Conservation (phyloP, 2,888 invertebrate genomes). For the Apamea crenata region DNA sequence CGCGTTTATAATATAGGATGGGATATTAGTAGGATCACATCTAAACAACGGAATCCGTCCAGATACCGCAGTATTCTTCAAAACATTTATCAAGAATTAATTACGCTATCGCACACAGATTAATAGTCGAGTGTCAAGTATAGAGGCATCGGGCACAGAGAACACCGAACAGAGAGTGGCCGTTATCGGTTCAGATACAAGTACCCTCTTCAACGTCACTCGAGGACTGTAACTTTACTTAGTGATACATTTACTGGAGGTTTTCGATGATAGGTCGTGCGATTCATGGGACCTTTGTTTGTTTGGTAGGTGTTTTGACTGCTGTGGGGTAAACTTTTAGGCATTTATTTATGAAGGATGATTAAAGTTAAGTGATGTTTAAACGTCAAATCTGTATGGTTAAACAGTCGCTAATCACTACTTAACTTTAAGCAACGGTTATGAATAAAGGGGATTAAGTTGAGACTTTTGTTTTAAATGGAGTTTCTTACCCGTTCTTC, state of each 20-base stretch:
- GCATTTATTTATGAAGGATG: not conserved
- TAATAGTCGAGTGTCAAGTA: constrained; percentile 66
- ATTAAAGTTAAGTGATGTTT: too few relatives aligned
- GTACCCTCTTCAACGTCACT: constrained; percentile 70
- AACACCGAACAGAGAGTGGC: constrained; percentile 64
- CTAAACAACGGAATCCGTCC: not conserved
- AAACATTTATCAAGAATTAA: constrained; percentile 57
- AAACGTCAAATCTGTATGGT: too few relatives aligned
- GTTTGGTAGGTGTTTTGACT: not conserved
- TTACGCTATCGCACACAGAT: constrained; percentile 61
- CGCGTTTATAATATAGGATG: too few relatives aligned
- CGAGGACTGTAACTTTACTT: constrained; percentile 55
- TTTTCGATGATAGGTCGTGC: constrained; percentile 53
- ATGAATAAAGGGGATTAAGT: not conserved
- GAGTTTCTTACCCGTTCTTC: too few relatives aligned
- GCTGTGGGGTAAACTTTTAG: not conserved
- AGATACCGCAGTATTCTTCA: constrained; percentile 31
- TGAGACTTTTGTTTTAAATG: not conserved
- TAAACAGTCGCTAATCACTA: too few relatives aligned
- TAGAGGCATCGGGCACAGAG: constrained; percentile 61
- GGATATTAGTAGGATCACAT: too few relatives aligned
- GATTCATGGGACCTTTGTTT: constrained; percentile 1
- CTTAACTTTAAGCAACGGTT: too few relatives aligned
- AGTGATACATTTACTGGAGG: constrained; percentile 56
- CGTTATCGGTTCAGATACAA: constrained; percentile 72